Base-by-base conservation (phyloP, 2,888 invertebrate species). In the Seira musarum region DNA sequence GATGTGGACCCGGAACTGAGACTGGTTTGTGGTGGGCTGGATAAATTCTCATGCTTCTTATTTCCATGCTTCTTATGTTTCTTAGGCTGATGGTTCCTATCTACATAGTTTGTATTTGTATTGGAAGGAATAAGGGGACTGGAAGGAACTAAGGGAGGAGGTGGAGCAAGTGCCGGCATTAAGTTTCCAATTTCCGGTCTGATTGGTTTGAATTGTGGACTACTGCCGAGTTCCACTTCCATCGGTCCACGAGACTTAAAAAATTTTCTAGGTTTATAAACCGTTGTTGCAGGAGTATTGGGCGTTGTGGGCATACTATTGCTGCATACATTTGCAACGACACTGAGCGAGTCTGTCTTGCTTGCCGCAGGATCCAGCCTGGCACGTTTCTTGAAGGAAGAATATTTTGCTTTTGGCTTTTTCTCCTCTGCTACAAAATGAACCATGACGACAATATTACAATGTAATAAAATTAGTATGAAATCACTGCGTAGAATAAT, bases 191-290 rank as follows among this genome's bases (percentile, higher is more conserved):
- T 25, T 13, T 82, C 78, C 6, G 76, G 71, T 63, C 80, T 19
- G n/a, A 70, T 61, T 6, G 83, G 75, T 57, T 81, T 77, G 15
- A 69, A 15, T 21, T n/a, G 57, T 22, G 25, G 24, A 49, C 24
- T 72, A 2, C 65, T 21, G 10, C 65, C 75, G 5, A 76, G 83
- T 67, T 85, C 85, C 1, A 81, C 81, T 63, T 83, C 85, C 63
- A 83, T 75, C 3, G 85, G 85, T 35, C 83, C 86, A 15, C 87
- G 70, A 94, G 93, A 88, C 88, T 96, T 96, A 88, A 96, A 96
- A 89, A 96, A 96, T 88, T 96, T 96, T 88, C 95, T 94, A 63
- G 96, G 96, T 88, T 95, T 87, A 13, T 82, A 61, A 8, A 85
- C 80, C 1, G 82, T 95, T 6, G 90, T 76, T n/a, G 81, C 71